Evolutionary conservation across 2,888 invertebrate genomes (phyloP).

Genomic region (Agonopterix subpropinquella): DNA sequence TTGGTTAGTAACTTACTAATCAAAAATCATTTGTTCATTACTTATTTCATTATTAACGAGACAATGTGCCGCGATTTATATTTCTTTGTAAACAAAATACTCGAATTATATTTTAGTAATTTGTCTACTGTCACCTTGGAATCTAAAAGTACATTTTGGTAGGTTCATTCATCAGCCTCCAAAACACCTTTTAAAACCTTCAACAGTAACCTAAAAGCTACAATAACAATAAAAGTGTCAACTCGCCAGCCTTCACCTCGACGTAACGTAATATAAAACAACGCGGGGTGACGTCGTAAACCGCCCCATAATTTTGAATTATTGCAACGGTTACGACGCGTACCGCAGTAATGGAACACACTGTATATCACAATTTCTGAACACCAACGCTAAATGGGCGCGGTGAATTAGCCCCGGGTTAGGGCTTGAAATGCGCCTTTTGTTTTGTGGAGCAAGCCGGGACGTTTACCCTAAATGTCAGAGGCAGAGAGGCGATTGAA

Average conservation of each 20-base stretch:
- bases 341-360: slow-evolving; percentile 53
- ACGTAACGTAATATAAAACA: no score
- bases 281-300: slow-evolving; percentile 35
- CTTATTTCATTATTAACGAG: no score
- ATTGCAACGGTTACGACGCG: slow-evolving; percentile 48
- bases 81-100: no score
- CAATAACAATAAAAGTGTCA: slow-evolving; percentile 20
- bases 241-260: slow-evolving; percentile 20
- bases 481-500: not conserved
- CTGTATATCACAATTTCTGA: slow-evolving; percentile 48
- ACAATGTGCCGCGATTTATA: no score
- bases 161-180: not conserved
- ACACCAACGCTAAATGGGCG: slow-evolving; percentile 38
- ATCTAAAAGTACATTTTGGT: not conserved
- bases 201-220: not conserved
- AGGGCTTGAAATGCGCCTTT: not conserved
- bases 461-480: not conserved
- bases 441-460: no score
- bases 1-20: no score
- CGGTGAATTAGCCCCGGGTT: slow-evolving; percentile 39
- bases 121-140: no score
- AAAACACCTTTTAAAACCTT: no score
- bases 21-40: no score
- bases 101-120: no score
- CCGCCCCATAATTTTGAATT: slow-evolving; percentile 61